Percentiles rank a stretch among this genome's conserved stretches.
phyloP scores from a whole-genome alignment of 2,797 vertebrate species.

The Crenuchus spilurus region DNA sequence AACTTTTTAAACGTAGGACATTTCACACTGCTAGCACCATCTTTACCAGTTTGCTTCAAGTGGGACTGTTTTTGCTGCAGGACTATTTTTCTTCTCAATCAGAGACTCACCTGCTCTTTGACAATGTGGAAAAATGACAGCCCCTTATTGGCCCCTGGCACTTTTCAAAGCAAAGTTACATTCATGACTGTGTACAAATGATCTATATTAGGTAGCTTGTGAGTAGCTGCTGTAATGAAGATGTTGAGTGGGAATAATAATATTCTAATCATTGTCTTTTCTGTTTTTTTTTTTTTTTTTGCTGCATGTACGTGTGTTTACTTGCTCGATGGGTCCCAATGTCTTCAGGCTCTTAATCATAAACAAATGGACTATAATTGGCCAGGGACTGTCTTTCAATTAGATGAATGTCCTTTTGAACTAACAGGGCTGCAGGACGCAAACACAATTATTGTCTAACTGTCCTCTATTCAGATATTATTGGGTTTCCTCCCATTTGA shows the following conservation, averaged over 20 bases:
- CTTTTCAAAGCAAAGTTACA: too few species aligned
- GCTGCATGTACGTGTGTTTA: not conserved
- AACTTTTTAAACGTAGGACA: too few species aligned
- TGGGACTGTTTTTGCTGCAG: too few species aligned
- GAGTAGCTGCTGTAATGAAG: not conserved
- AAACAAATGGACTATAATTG: slow-evolving; percentile 48
- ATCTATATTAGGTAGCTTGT: not conserved
- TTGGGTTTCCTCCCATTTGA: slow-evolving; percentile 50
- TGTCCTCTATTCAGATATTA: slow-evolving; percentile 50
- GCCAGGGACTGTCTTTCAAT: slow-evolving; percentile 43
- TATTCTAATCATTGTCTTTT: not conserved
- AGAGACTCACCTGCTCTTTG: too few species aligned
- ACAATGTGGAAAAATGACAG: too few species aligned
- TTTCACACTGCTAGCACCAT: too few species aligned
- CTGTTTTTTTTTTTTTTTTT: not conserved
- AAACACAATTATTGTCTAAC: slow-evolving; percentile 57
- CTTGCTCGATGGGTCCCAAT: not conserved
- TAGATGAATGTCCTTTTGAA: slow-evolving; percentile 55
- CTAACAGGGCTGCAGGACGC: slow-evolving; percentile 47
- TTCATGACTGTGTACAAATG: not conserved
- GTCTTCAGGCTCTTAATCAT: slow-evolving; percentile 36
- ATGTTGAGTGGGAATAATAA: not conserved
- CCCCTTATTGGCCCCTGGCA: too few species aligned
- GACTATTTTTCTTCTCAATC: too few species aligned
- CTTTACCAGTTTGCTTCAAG: too few species aligned